phyloP scores from a whole-genome alignment of 2,113 vertebrate genomes.

The Ageneiosus marmoratus region DNA sequence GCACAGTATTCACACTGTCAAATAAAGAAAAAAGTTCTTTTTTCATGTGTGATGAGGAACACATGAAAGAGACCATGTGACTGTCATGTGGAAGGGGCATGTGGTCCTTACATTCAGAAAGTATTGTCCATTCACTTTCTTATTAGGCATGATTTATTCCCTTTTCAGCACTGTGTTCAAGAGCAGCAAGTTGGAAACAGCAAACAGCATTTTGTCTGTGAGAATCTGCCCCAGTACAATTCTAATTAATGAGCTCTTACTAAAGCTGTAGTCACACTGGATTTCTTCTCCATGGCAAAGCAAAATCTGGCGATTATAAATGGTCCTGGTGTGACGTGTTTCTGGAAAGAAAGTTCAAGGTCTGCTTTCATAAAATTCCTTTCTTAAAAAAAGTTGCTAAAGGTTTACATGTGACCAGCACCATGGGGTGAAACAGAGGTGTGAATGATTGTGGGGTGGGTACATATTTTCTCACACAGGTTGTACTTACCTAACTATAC shows the following conservation, averaged over 20 bases:
- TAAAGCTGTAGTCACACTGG: background rate
- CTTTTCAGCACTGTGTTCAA: background rate
- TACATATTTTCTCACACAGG: no score
- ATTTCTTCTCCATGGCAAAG: background rate
- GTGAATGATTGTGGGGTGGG: no score
- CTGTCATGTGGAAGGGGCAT: background rate
- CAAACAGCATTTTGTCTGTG: background rate
- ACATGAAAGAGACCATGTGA: background rate
- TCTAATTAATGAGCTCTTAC: no score
- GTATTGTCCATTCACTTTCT: background rate
- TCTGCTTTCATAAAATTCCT: background rate
- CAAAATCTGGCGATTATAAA: background rate
- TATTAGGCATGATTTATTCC: background rate
- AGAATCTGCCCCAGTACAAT: background rate
- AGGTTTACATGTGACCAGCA: no score
- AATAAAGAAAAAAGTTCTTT: background rate
- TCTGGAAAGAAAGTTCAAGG: background rate
- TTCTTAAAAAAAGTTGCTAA: no score
- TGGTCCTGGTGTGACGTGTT: background rate
- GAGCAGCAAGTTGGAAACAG: background rate
- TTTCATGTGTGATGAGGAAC: background rate
- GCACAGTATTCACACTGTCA: background rate
- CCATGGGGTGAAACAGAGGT: no score
- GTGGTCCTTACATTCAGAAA: background rate
- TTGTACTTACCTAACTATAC: no score